Evolutionary conservation across 2,888 invertebrate species (phyloP).

Genomic region (Seladonia tumulorum): DNA sequence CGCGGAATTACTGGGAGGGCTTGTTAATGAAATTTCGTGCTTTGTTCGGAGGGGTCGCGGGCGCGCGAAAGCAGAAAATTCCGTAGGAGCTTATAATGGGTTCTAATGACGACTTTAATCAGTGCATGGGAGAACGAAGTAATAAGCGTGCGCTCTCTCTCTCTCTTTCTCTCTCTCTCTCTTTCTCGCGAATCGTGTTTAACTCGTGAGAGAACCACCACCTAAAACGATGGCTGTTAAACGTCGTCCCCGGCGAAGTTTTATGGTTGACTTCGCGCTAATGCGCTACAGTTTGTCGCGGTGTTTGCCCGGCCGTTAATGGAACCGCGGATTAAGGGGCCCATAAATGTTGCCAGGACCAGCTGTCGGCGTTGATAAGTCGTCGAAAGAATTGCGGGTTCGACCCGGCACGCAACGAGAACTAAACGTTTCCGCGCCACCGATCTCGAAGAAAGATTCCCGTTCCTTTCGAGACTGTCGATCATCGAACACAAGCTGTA

Average conservation of each 20-base stretch:
- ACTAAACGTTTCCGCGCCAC: background rate
- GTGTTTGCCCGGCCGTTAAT: slow-evolving; percentile 64
- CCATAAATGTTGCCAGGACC: slow-evolving; percentile 72
- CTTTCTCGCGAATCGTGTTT: slow-evolving; percentile 3
- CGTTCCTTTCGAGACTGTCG: background rate
- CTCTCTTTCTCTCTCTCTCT: no score
- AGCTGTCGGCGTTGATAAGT: slow-evolving; percentile 52
- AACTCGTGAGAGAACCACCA: slow-evolving; percentile 29
- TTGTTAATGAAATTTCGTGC: slow-evolving; percentile 45
- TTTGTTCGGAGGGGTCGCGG: slow-evolving; percentile 22
- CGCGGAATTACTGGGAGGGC: slow-evolving; percentile 16
- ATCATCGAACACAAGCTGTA: background rate
- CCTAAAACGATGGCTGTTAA: slow-evolving; percentile 63
- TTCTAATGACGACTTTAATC: slow-evolving; percentile 66
- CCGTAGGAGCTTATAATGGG: slow-evolving; percentile 34
- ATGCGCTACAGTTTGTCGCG: slow-evolving; percentile 65
- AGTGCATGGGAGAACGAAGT: slow-evolving; percentile 7
- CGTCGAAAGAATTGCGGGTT: slow-evolving; percentile 44
- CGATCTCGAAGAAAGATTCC: background rate
- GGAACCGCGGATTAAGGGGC: slow-evolving; percentile 75
- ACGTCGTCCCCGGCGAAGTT: slow-evolving; percentile 55
- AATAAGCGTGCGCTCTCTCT: slow-evolving; percentile 17
- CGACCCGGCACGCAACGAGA: slow-evolving; percentile 7
- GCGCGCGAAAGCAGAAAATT: slow-evolving; percentile 28
- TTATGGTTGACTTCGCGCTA: slow-evolving; percentile 67